Evolutionary conservation across 2,797 vertebrate genomes (phyloP).

Genomic region (Sebastes kiyomatsui): DNA sequence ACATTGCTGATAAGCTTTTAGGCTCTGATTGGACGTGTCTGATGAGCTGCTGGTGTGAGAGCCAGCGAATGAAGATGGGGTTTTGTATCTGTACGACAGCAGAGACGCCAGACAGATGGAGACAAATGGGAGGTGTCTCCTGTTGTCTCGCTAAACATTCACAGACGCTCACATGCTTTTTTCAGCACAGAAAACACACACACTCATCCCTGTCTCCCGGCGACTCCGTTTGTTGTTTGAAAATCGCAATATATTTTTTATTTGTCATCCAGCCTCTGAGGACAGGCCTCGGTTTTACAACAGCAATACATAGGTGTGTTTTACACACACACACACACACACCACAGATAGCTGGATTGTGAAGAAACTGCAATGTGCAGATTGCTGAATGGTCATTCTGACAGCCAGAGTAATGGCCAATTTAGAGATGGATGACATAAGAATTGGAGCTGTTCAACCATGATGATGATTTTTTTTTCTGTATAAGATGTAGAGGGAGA

Average conservation of each 20-base stretch:
- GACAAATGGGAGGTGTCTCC: constrained; percentile 66
- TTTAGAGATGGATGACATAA: constrained; percentile 64
- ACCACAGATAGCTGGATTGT: constrained; percentile 17
- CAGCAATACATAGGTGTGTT: constrained; percentile 27
- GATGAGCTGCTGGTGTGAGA: constrained; percentile 53
- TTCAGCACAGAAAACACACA: constrained; percentile 1
- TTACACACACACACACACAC: background rate
- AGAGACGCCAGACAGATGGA: constrained; percentile 63
- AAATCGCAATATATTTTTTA: background rate
- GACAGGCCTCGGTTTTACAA: background rate
- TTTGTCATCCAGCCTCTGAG: constrained; percentile 6
- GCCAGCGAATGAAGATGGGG: constrained; percentile 56
- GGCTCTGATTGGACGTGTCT: constrained; percentile 60
- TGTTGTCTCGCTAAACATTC: constrained; percentile 43
- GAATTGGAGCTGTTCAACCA: constrained; percentile 51
- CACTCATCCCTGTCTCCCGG: background rate
- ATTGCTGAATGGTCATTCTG: constrained; percentile 52
- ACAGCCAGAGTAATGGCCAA: constrained; percentile 67
- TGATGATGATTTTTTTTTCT: constrained; percentile 13
- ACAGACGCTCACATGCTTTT: background rate
- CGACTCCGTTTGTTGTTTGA: constrained; percentile 2
- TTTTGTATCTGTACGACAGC: constrained; percentile 42
- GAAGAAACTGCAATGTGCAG: constrained; percentile 38
- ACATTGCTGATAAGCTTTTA: constrained; percentile 68
- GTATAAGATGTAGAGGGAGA: background rate